Base-by-base conservation (phyloP, 1,140 invertebrate genomes). In the Pantala flavescens region DNA sequence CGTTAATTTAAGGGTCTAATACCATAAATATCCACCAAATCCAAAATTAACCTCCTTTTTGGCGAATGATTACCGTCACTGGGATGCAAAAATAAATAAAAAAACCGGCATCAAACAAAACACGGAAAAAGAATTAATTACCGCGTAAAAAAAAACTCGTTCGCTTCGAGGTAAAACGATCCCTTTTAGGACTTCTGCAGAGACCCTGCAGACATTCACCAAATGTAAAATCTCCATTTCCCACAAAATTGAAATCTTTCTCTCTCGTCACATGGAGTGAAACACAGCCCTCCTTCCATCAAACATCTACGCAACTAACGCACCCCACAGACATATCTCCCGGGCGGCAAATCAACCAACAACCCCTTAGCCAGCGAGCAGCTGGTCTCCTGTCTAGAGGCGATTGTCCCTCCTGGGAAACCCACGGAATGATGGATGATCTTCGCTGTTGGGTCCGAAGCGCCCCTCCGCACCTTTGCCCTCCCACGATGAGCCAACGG, bases 401-500 rank as follows among this genome's bases (percentile, higher is more conserved):
- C 49, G 49, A 63, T 63, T 63, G 49, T 63, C 49, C 49, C 49
- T 63, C n/a, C 49, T 63, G 49, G 49, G 49, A 63, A 63, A 63
- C 49, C 49, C 49, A 63, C 49, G 49, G 49, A 63, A 63, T 63
- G 49, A 63, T 63, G 49, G 49, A 63, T 63, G 49, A 63, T 63
- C 49, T 63, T 63, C 49, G 49, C 49, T 63, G 16, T 21, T 3
- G n/a, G 49, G 49, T 21, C 16, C n/a, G 16, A 16, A 5, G 16
- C 49, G 43, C 43, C 16, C 49, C n/a, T 21, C 49, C 49, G 16
- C 49, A 63, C n/a, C 49, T 16, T 21, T 63, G 16, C 49, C 28
- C 28, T 2, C 28, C 28, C 28, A 36, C 28, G 28, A 36, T 36
- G 28, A 5, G 9, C 3, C 3, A 36, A 36, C 28, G 9, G 28